Evolutionary conservation across 2,797 vertebrate species (phyloP).

Genomic region (Acropternis orthonyx): DNA sequence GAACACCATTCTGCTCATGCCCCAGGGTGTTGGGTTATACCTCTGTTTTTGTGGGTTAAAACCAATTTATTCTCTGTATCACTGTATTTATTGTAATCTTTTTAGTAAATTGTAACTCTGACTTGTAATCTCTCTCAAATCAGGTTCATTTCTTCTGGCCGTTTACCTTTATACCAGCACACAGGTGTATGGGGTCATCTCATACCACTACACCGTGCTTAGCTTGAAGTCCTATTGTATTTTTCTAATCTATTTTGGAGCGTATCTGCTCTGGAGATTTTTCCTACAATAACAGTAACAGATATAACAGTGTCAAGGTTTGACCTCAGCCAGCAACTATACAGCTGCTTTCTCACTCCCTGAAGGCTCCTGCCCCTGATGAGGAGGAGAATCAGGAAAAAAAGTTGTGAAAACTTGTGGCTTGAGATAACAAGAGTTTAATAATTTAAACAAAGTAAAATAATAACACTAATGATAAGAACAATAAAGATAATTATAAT

Average conservation of each 20-base stretch:
- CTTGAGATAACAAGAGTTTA: neutral
- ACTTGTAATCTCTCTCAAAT: too few relatives aligned
- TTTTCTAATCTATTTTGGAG: neutral
- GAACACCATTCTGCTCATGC: too few relatives aligned
- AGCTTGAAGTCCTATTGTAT: neutral
- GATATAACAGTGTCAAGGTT: neutral
- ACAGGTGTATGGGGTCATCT: neutral
- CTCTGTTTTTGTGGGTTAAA: too few relatives aligned
- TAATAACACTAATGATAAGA: neutral
- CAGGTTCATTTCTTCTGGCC: too few relatives aligned
- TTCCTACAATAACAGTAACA: neutral
- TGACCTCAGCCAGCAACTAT: neutral
- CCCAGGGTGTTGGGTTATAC: too few relatives aligned
- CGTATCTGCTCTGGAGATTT: neutral
- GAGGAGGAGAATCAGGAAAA: neutral
- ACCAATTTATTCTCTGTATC: too few relatives aligned
- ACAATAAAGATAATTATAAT: neutral
- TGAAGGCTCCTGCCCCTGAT: fast-evolving
- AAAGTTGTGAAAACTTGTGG: neutral
- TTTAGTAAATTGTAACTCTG: too few relatives aligned
- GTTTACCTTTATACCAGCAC: too few relatives aligned
- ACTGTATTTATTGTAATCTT: too few relatives aligned
- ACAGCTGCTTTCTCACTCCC: neutral
- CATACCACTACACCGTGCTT: neutral
- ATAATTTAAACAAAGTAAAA: neutral